These are phyloP conservation scores for Ivindomyrus marchei DNA, from an alignment of 2,113 vertebrate species.

Conservation along the genomic window DNA sequence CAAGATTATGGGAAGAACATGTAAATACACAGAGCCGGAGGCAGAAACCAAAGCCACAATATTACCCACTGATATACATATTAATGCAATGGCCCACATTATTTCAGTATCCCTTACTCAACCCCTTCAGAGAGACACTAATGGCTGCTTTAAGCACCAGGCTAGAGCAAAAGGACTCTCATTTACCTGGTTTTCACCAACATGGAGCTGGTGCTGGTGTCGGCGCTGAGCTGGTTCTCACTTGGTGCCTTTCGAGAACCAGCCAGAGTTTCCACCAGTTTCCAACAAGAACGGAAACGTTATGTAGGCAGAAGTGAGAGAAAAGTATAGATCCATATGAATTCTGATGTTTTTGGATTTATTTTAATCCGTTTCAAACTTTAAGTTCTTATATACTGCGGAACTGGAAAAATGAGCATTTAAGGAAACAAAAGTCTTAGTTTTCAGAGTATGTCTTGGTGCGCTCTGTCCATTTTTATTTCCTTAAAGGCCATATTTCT, in stretches of 20 bases:
- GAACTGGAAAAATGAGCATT: neutral
- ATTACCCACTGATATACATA: neutral
- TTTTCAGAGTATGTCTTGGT: neutral
- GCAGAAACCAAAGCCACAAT: neutral
- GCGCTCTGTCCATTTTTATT: neutral
- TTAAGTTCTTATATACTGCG: neutral
- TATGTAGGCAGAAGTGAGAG: neutral
- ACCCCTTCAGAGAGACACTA: neutral
- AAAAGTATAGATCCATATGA: neutral
- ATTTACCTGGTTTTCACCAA: neutral
- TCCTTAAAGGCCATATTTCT: neutral
- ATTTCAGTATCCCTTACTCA: neutral
- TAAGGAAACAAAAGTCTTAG: neutral
- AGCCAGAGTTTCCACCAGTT: neutral
- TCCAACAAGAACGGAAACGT: neutral
- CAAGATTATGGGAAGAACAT: neutral
- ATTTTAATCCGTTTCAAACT: neutral
- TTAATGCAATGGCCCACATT: neutral
- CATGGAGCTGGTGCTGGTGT: neutral
- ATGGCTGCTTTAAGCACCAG: neutral
- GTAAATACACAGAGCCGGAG: neutral
- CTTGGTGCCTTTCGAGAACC: neutral
- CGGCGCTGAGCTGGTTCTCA: neutral
- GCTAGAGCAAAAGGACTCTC: neutral
- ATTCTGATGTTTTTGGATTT: neutral